Conservation (phyloP, 2,888 invertebrate genomes). For the Amiota mariae region DNA sequence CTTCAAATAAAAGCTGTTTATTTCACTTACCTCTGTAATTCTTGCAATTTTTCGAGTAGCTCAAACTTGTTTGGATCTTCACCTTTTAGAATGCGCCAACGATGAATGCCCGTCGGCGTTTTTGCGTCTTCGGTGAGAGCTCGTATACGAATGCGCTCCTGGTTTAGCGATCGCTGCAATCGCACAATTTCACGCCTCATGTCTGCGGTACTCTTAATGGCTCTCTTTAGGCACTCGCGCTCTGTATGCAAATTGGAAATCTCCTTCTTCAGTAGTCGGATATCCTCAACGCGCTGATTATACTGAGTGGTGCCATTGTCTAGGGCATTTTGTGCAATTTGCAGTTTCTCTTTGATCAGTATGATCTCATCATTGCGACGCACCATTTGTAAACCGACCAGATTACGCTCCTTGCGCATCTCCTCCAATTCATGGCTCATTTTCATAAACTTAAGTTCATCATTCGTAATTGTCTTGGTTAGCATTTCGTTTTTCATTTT, state of each 20-base stretch:
- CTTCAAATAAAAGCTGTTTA: not conserved
- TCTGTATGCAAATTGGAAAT: constrained; percentile 83
- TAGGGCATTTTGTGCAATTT: constrained; percentile 85
- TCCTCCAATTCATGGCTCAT: constrained; percentile 84
- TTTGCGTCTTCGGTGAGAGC: constrained; percentile 91
- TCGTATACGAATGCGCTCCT: constrained; percentile 86
- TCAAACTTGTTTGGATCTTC: constrained; percentile 88
- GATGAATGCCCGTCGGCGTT: constrained; percentile 91
- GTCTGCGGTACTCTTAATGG: constrained; percentile 86
- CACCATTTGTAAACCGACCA: constrained; percentile 88
- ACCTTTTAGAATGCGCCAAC: constrained; percentile 93
- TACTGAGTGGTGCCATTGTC: constrained; percentile 83
- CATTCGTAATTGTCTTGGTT: constrained; percentile 80
- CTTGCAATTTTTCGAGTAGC: constrained; percentile 87
- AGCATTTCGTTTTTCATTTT: constrained; percentile 74
- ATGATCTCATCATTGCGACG: constrained; percentile 88
- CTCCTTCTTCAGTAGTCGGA: constrained; percentile 87
- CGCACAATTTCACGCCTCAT: constrained; percentile 81
- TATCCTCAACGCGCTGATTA: constrained; percentile 86
- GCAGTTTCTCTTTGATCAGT: constrained; percentile 85
- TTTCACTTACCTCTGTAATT: constrained; percentile 83
- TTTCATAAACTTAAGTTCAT: constrained; percentile 80
- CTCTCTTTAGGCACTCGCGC: constrained; percentile 80
- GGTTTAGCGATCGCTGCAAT: constrained; percentile 85
- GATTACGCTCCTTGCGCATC: constrained; percentile 84